phyloP scores from a whole-genome alignment of 2,113 vertebrate genomes.

The Caretta caretta region DNA sequence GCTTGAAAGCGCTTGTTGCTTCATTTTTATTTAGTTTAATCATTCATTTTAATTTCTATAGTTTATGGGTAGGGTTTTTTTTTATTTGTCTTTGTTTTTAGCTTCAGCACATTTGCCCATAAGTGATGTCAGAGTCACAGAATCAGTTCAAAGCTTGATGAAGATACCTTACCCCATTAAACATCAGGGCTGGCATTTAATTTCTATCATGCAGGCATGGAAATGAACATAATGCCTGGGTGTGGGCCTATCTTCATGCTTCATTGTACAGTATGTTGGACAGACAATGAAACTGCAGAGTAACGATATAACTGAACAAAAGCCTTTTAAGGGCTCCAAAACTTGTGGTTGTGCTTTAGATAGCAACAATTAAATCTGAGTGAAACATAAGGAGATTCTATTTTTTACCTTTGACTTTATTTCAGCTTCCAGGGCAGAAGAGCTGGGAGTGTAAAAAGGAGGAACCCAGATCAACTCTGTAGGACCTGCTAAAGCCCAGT shows the following conservation, averaged over 20 bases:
- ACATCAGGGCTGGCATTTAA: conserved; percentile 12
- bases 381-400: background rate
- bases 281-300: conserved; percentile 59
- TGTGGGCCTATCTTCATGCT: conserved; percentile 15
- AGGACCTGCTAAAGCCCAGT: background rate
- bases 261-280: conserved; percentile 17
- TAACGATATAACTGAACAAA: conserved; percentile 24
- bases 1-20: background rate
- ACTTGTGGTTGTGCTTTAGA: conserved; percentile 48
- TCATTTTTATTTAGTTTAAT: background rate
- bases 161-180: background rate
- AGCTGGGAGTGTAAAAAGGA: background rate
- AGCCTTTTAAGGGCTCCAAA: conserved; percentile 45
- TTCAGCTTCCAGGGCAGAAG: background rate
- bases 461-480: background rate
- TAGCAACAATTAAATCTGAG: conserved; percentile 20
- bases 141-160: conserved; percentile 38
- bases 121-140: background rate
- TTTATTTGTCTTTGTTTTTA: background rate
- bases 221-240: conserved; percentile 12
- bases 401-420: conserved; percentile 3
- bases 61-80: background rate
- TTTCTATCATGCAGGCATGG: conserved; percentile 11
- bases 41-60: background rate
- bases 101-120: background rate